Evolutionary conservation across 2,797 vertebrate species (phyloP), one percentile per base, ranked within the genome.

Genomic region (Masticophis lateralis): DNA sequence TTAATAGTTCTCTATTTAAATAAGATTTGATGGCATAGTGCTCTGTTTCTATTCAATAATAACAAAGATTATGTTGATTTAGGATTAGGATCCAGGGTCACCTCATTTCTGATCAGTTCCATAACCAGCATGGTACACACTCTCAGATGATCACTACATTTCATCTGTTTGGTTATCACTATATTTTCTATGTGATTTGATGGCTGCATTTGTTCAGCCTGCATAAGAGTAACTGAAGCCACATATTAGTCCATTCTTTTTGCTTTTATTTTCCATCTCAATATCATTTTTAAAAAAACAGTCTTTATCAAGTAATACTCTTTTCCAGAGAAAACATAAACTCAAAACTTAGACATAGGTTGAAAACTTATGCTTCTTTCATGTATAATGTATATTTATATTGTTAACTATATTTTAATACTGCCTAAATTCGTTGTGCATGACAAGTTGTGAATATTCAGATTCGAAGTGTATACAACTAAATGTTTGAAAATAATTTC

Each of bases 401-500:
- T 79, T 74, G n/a, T 74, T 79, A 79, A 79, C 37, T 43, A 22
- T 79, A 22, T 43, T 43, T 22, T 79, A 79, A 43, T 43, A 79
- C 18, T 79, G 20, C 37, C 9, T 83, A 20, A 79, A 83, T 83
- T 47, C 2, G 9, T 83, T 83, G 37, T 83, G 5, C 9, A 25
- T 83, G 74, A 83, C 37, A 83, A 83, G 37, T 47, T 83, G 37
- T 83, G 37, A 47, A 47, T 47, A 83, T 25, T 25, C 20, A 47
- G 74, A 83, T 83, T 47, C 74, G 47, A 25, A 83, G 10, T 83
- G 74, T 83, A 43, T 83, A 12, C 47, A 83, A 83, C 9, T 25
- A 47, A 83, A 47, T 47, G 74, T 47, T 43, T 83, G 37, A 25
- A 56, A 91, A 92, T 95, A 87, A 74, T 27, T 91, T 86, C 95